These are phyloP conservation scores for Oreochromis spilurus DNA, from an alignment of 2,113 vertebrate species.

Conservation along the genomic window DNA sequence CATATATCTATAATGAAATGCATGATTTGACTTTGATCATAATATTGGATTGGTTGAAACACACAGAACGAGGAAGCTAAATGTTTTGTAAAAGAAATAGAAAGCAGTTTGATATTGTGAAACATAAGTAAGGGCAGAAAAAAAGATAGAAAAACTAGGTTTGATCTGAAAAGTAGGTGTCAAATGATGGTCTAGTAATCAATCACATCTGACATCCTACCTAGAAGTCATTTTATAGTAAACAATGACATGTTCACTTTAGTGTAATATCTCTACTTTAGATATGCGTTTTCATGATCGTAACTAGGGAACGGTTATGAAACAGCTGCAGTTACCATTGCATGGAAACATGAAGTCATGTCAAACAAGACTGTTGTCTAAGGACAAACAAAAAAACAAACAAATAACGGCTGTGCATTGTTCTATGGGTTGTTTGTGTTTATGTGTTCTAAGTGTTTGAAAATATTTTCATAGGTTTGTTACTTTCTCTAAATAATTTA, in stretches of 20 bases:
- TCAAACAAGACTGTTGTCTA: neutral
- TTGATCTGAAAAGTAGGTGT: neutral
- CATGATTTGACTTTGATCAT: neutral
- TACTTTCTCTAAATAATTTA: accelerated
- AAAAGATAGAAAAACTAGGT: accelerated
- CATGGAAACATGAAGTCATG: neutral
- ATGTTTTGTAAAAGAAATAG: accelerated
- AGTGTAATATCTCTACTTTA: neutral
- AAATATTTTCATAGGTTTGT: neutral
- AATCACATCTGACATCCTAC: neutral
- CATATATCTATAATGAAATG: neutral
- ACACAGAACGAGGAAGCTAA: accelerated
- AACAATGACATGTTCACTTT: neutral
- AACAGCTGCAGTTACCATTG: neutral
- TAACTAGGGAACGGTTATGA: neutral
- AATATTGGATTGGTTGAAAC: accelerated
- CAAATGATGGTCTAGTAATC: neutral
- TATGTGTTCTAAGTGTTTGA: neutral
- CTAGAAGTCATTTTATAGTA: neutral
- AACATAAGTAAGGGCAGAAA: accelerated
- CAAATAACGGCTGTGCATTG: neutral
- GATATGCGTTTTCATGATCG: neutral
- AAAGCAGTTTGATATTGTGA: accelerated
- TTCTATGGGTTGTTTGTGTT: neutral
- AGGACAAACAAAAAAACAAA: neutral